Conservation (phyloP, 2,113 vertebrate species). For the Coturnix japonica region DNA sequence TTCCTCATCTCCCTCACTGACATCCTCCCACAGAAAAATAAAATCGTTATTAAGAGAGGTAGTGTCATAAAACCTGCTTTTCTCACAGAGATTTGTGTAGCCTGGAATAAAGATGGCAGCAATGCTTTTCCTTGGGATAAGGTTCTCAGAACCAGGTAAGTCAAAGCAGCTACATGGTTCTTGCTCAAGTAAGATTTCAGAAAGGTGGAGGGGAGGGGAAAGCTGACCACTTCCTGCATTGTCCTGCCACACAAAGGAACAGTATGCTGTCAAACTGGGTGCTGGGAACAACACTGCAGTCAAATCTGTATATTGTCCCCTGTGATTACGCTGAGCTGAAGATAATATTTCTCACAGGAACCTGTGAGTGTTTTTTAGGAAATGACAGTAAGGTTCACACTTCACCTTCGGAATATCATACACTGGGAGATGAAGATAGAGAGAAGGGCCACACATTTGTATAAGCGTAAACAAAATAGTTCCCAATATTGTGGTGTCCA, state of each 20-base stretch:
- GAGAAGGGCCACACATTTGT: background rate
- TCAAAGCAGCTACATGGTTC: background rate
- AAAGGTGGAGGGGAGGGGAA: background rate
- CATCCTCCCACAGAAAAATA: background rate
- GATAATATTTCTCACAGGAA: background rate
- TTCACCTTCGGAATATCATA: background rate
- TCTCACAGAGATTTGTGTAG: background rate
- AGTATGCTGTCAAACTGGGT: background rate
- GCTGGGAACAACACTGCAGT: background rate
- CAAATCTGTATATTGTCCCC: background rate
- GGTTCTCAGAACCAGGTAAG: background rate
- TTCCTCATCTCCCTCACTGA: background rate
- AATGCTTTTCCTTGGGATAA: background rate
- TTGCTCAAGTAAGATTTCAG: background rate
- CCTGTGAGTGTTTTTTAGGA: background rate
- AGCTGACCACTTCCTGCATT: background rate
- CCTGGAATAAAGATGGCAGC: background rate
- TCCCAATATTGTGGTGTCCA: background rate
- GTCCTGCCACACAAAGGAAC: constrained; percentile 24
- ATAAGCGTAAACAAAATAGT: background rate
- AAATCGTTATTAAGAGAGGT: background rate
- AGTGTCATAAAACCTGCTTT: background rate
- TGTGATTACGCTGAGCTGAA: background rate
- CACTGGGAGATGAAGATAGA: background rate
- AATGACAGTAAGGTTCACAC: background rate